Evolutionary conservation across 2,113 vertebrate species (phyloP), one percentile per base, ranked within the genome.

Genomic region (Junco hyemalis): DNA sequence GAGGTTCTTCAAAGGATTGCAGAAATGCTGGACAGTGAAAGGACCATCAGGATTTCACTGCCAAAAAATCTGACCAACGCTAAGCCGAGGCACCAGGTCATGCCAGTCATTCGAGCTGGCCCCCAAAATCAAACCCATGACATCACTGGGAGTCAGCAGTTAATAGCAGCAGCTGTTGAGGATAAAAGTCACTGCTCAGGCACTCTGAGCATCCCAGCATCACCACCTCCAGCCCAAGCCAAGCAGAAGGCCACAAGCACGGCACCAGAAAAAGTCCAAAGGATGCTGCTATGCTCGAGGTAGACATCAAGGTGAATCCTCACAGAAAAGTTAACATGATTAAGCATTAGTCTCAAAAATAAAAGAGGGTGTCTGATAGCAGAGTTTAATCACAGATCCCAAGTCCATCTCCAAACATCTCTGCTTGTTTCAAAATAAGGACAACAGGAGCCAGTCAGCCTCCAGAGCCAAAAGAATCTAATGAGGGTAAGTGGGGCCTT

Each of bases 161-260:
- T 84, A 78, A 69, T 91, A 93, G 4, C 95, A 92, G 94, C 95
- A 97, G 94, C 94, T 97, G 96, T 91, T 91, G 89, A 93, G 94
- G 83, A 94, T 85, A 89, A 93, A 95, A 96, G 86, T 94, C 91
- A 89, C 48, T 73, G 86, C 76, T 88, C 71, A 86, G 91, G 94
- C 94, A 96, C 92, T 88, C 82, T 40, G 71, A 92, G 76, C 79
- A 92, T 86, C 68, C 68, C 21, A 0, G 0, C 47, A 65, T 36
- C 80, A 81, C 8, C 48, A 63, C 5, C 65, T 56, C 9, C 42
- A 48, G 17, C 11, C 24, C 57, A 38, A 65, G 44, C 44, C 57
- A 28, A 72, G 53, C 61, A 68, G 57, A 56, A 31, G 29, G 19
- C 45, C 33, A 53, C n/a, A 44, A 65, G 45, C 71, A 65, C 22